Conservation (phyloP, 2,113 vertebrate species). For the Nothobranchius kuhntae region DNA sequence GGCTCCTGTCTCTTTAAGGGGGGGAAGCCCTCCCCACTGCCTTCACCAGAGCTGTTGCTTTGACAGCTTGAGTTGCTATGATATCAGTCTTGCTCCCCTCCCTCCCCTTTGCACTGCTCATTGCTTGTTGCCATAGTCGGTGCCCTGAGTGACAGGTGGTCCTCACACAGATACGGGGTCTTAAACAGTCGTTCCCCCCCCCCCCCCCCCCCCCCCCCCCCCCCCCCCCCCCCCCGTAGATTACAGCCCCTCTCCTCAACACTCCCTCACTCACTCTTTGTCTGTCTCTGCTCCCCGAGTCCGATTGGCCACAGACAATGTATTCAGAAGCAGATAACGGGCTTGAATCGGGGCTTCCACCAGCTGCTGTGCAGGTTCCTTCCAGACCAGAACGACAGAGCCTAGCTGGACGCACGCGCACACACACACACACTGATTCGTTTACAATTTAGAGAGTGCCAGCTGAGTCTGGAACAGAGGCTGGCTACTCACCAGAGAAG, state of each 20-base stretch:
- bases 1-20: constrained; percentile 66
- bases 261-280: constrained; percentile 47
- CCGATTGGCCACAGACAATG: constrained; percentile 43
- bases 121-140: constrained; percentile 72
- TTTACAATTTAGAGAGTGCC: constrained; percentile 15
- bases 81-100: constrained; percentile 55
- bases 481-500: constrained; percentile 61
- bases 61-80: constrained; percentile 78
- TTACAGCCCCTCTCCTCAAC: constrained; percentile 18
- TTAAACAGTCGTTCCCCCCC: constrained; percentile 53
- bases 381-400: constrained; percentile 31
- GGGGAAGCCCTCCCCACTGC: constrained; percentile 40
- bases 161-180: constrained; percentile 59
- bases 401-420: constrained; percentile 1
- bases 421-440: neutral
- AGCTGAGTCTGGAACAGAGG: constrained; percentile 28
- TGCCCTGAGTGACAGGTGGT: constrained; percentile 76
- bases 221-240: constrained; percentile 8
- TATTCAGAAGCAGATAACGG: constrained; percentile 57
- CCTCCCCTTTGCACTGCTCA: constrained; percentile 67
- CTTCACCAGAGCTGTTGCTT: constrained; percentile 58
- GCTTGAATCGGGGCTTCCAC: constrained; percentile 53
- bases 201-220: constrained; percentile 6
- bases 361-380: constrained; percentile 37
- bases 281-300: constrained; percentile 40